Base-by-base conservation (phyloP, 2,113 vertebrate species). In the Seriola aureovittata region DNA sequence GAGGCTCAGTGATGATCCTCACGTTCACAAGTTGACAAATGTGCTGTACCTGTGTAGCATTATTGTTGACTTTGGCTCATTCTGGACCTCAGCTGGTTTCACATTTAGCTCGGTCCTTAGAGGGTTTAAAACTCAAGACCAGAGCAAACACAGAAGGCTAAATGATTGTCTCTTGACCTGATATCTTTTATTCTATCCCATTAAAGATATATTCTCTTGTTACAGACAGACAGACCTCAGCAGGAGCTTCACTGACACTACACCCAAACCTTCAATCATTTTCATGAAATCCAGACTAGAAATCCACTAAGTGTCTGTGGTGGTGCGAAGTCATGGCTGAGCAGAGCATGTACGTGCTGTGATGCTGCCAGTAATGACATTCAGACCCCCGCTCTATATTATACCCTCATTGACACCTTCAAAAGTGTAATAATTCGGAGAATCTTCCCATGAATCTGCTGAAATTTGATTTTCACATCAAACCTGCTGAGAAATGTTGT, bases 291-390 rank as follows among this genome's bases (percentile, higher is more conserved):
- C 71, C 50, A 58, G 54, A 69, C 29, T 48, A 81, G 36, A 82
- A 54, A 76, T 86, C 42, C 44, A 68, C 21, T 23, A 44, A 85
- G 69, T 77, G 75, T 71, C 12, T 36, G 32, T 17, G 52, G 46
- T 32, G 52, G 23, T 8, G 38, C 25, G 40, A 67, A 55, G 71
- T 67, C 32, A 66, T 48, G 77, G 72, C 70, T 3, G 60, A 58
- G 32, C 60, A 40, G 77, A 32, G 38, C 32, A 44, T 4, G 60
- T 58, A 32, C 19, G 50, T 38, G 78, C 36, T 44, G 19, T 8
- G 21, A 81, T 32, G 46, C 73, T 29, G 29, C 29, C 29, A 29
- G 29, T 29, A 2, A 29, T 29, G 29, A 29, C 29, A 29, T 29
- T 29, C 29, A 29, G 29, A 29, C 29, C 29, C 29, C 29, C 29